Evolutionary conservation across 2,888 invertebrate genomes (phyloP).

Genomic region (Meloe dianella): DNA sequence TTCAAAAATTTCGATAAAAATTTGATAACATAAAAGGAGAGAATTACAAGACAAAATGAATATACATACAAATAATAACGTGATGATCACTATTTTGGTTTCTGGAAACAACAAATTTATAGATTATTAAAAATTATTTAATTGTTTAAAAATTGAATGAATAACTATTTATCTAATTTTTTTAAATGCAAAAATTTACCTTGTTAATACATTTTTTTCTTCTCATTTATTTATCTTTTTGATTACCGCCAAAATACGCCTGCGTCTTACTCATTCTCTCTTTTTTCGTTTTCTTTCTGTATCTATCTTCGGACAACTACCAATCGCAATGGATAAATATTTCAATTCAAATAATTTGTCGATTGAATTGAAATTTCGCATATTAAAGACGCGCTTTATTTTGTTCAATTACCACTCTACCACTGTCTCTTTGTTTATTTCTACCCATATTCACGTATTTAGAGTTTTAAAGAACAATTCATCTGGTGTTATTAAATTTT

Average conservation of each 20-base stretch:
- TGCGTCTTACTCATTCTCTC: constrained; percentile 16
- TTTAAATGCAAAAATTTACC: constrained; percentile 9
- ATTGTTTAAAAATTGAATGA: neutral
- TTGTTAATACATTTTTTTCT: constrained; percentile 10
- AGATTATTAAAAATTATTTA: neutral
- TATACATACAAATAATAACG: neutral
- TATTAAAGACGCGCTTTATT: too few relatives aligned
- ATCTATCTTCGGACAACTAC: too few relatives aligned
- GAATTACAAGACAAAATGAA: neutral
- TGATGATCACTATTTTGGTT: neutral
- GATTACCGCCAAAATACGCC: constrained; percentile 31
- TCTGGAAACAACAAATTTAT: neutral
- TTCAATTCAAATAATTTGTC: too few relatives aligned
- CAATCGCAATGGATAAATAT: too few relatives aligned
- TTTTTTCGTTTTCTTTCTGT: neutral
- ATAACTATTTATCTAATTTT: neutral
- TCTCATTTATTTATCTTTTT: constrained; percentile 15
- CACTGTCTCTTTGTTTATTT: too few relatives aligned
- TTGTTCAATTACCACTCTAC: too few relatives aligned
- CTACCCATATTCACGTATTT: too few relatives aligned
- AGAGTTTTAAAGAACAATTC: too few relatives aligned
- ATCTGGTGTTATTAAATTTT: too few relatives aligned
- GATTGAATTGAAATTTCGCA: too few relatives aligned
- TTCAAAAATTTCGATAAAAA: neutral
- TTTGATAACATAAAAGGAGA: neutral